Evolutionary conservation across 1,140 invertebrate genomes (phyloP).

Genomic region (Bombus ignitus): DNA sequence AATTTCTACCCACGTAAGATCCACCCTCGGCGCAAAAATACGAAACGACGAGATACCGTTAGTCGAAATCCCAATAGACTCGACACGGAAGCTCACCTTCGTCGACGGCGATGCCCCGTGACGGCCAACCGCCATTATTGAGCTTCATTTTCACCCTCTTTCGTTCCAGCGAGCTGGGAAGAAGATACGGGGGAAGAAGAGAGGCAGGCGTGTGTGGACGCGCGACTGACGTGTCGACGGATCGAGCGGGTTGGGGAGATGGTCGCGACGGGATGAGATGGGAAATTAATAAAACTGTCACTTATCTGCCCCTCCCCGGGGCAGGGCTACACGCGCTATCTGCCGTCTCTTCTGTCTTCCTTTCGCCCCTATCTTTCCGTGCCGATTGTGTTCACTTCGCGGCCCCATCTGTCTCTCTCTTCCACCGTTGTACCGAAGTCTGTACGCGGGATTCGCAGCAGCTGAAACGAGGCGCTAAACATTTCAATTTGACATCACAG

Average conservation of each 20-base stretch:
- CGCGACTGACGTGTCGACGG: slow-evolving; percentile 68
- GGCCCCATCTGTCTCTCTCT: slow-evolving; percentile 35
- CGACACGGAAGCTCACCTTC: slow-evolving; percentile 19
- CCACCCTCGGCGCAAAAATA: not conserved
- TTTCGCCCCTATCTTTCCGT: slow-evolving; percentile 36
- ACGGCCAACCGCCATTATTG: slow-evolving; percentile 75
- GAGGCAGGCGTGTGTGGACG: slow-evolving; percentile 56
- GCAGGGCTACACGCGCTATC: slow-evolving; percentile 63
- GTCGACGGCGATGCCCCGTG: slow-evolving; percentile 52
- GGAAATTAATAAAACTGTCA: slow-evolving; percentile 90
- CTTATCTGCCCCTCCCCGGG: slow-evolving; percentile 83
- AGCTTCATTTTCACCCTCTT: slow-evolving; percentile 74
- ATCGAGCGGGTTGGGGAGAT: slow-evolving; percentile 55
- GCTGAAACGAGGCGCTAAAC: slow-evolving; percentile 79
- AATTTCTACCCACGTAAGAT: not conserved
- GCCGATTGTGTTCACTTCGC: slow-evolving; percentile 47
- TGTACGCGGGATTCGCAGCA: slow-evolving; percentile 69
- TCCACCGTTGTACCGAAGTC: not conserved
- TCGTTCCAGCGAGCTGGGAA: not conserved
- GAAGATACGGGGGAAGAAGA: no score
- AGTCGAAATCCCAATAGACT: slow-evolving; percentile 33
- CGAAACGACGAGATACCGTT: slow-evolving; percentile 28
- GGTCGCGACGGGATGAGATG: slow-evolving; percentile 81
- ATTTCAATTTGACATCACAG: slow-evolving; percentile 79
- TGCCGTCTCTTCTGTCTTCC: slow-evolving; percentile 59